Evolutionary conservation across 2,888 invertebrate genomes (phyloP), one percentile per base, ranked within the genome.

Genomic region (Pseudoips prasinana): DNA sequence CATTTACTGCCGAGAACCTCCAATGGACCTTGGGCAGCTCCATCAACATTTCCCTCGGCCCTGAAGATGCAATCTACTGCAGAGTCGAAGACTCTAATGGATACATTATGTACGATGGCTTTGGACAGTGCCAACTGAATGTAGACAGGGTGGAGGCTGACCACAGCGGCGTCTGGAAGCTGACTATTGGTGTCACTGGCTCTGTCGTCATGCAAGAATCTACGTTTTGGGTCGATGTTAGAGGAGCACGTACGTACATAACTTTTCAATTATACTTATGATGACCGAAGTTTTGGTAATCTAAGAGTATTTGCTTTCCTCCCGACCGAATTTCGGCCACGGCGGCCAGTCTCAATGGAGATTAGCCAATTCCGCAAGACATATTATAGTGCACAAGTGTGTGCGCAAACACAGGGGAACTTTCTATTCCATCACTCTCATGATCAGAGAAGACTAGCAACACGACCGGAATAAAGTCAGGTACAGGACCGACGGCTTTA

Each of bases 1-100:
- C 39, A 18, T 8, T 44, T n/a, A 4, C 25, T 3, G n/a, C 43
- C 6, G 17, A 31, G 0, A 5, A 44, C n/a, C 10, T 33, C 8
- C 10, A 7, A 14, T 57, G 58, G 58, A 22, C 14, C 6, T 7
- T 55, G 18, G 73, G 73, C 22, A 55, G 48, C 9, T 45, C 69
- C 1, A 58, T 79, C 0, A 41, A 63, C 10, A 37, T 49, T 14
- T 35, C 39, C 1, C 18, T 83, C 4, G 86, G 87, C 0, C 73
- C 84, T 0, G 64, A 67, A 29, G 50, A 73, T 28, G 66, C 75
- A 0, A 55, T 77, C 0, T 86, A 79, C 59, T 88, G 88, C 44
- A 68, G 46, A 33, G 36, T 84, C 1, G 37, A 48, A 3, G 67
- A 73, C 17, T 64, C 72, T 0, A 22, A 28, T 7, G 61, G 58